Evolutionary conservation across 2,113 vertebrate species (phyloP), one percentile per base, ranked within the genome.

Genomic region (Carassius carassius): DNA sequence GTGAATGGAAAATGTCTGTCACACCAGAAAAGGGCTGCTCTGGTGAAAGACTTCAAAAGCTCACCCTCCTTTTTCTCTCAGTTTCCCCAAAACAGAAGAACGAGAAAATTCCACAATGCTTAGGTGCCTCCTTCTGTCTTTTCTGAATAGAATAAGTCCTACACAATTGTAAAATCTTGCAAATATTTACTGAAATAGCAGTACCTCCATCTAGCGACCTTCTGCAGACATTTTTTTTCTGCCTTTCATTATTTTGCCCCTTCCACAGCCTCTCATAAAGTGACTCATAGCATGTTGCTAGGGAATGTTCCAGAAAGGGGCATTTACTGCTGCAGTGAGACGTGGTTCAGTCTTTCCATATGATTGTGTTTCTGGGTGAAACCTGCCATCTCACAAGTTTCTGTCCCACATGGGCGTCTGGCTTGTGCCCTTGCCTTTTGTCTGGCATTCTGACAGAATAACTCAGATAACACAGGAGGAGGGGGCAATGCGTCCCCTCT

Each of bases 1-100:
- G 35, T 88, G 70, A 62, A 51, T 86, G 85, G 86, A 89, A 89
- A 89, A 76, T 81, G 80, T 84, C 83, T 83, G 84, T 83, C 84
- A 85, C 56, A 69, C 81, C 49, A 56, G 62, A 81, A 85, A 75
- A 69, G 72, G 49, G 41, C 81, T 58, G 63, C 83, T 78, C 25
- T 84, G 83, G 60, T 84, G 74, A 84, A 32, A 37, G 63, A 58
- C 78, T 84, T 85, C 77, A 81, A 70, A 86, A 84, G 75, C 79
- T 54, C 49, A 19, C 74, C 16, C 25, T 29, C 74, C 82, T 60
- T 21, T 82, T 82, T 74, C 75, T 85, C 80, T 84, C 77, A 75
- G 60, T 81, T 84, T 70, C 65, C 82, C 77, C 62, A 47, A 85
- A 63, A 84, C 17, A 62, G 19, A 58, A 81, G 75, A 84, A 77